These are phyloP conservation scores for Drosophila parvula DNA, from an alignment of 1,140 invertebrate species.

Conservation along the genomic window DNA sequence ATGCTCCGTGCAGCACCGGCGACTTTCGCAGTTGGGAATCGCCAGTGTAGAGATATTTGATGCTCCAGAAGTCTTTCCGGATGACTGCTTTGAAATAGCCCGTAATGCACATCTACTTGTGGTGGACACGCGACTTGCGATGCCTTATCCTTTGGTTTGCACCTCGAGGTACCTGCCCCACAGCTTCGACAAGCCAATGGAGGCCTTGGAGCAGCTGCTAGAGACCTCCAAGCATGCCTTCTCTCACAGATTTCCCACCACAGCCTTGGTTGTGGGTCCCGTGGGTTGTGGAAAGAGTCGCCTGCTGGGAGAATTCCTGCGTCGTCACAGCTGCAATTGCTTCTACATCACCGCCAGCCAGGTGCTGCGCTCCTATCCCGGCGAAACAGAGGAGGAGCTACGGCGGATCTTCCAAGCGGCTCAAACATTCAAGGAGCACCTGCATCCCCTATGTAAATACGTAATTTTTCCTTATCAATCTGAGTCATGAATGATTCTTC, in stretches of 20 bases:
- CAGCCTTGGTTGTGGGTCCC: slow-evolving; percentile 64
- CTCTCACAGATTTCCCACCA: slow-evolving; percentile 37
- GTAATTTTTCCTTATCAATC: neutral
- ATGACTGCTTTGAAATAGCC: slow-evolving; percentile 48
- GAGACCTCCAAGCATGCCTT: neutral
- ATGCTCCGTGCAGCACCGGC: slow-evolving; percentile 46
- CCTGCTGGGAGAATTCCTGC: slow-evolving; percentile 55
- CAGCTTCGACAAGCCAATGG: slow-evolving; percentile 50
- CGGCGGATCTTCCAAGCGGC: slow-evolving; percentile 83
- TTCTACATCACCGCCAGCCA: slow-evolving; percentile 65
- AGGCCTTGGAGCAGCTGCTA: slow-evolving; percentile 56
- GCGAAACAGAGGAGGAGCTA: slow-evolving; percentile 84
- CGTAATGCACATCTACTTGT: slow-evolving; percentile 29
- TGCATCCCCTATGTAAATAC: slow-evolving; percentile 45
- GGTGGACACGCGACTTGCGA: slow-evolving; percentile 43
- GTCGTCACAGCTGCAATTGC: slow-evolving; percentile 52
- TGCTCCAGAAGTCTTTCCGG: neutral
- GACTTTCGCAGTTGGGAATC: slow-evolving; percentile 49
- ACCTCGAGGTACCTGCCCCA: slow-evolving; percentile 11
- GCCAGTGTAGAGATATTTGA: slow-evolving; percentile 49
- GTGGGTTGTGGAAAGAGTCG: slow-evolving; percentile 69
- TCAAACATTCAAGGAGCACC: slow-evolving; percentile 52
- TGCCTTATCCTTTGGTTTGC: slow-evolving; percentile 12
- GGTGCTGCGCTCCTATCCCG: slow-evolving; percentile 79
- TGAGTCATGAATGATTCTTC: no score